phyloP scores from a whole-genome alignment of 2,888 invertebrate species.

The Acleris cristana region DNA sequence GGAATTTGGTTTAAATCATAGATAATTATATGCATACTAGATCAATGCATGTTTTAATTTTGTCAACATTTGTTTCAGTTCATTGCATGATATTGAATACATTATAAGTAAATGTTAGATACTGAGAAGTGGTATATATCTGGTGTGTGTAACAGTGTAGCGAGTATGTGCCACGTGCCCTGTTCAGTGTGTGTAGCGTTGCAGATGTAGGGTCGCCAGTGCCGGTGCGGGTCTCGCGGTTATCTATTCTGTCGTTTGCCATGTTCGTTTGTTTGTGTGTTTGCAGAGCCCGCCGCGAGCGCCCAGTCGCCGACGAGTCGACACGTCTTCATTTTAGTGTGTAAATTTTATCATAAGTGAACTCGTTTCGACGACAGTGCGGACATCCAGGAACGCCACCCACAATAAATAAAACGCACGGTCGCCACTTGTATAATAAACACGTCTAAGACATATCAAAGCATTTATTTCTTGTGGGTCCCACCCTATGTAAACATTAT shows the following conservation, averaged over 20 bases:
- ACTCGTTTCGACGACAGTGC: constrained; percentile 27
- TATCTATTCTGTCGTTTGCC: constrained; percentile 64
- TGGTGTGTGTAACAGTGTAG: not conserved
- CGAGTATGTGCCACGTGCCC: constrained; percentile 31
- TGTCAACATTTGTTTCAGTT: constrained; percentile 59
- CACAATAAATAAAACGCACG: constrained; percentile 57
- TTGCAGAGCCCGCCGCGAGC: constrained; percentile 68
- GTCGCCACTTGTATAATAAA: constrained; percentile 39
- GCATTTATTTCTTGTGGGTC: constrained; percentile 69
- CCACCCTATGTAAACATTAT: constrained; percentile 47
- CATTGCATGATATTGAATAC: constrained; percentile 52
- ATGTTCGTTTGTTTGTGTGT: constrained; percentile 79
- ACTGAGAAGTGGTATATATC: not conserved
- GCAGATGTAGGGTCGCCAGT: constrained; percentile 74
- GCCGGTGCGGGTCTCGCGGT: constrained; percentile 56
- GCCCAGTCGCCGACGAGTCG: constrained; percentile 55
- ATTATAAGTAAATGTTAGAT: not conserved
- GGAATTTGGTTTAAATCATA: constrained; percentile 49
- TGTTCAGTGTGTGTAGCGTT: constrained; percentile 79
- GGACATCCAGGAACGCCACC: constrained; percentile 40
- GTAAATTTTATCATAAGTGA: constrained; percentile 50
- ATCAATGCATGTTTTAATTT: constrained; percentile 52
- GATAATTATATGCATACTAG: constrained; percentile 34
- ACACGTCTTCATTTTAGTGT: constrained; percentile 64
- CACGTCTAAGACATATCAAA: constrained; percentile 42